Percentiles rank a stretch among this genome's conserved stretches.
Evolutionary conservation across 2,888 invertebrate species (phyloP).

Genomic region (Nysson spinosus): DNA sequence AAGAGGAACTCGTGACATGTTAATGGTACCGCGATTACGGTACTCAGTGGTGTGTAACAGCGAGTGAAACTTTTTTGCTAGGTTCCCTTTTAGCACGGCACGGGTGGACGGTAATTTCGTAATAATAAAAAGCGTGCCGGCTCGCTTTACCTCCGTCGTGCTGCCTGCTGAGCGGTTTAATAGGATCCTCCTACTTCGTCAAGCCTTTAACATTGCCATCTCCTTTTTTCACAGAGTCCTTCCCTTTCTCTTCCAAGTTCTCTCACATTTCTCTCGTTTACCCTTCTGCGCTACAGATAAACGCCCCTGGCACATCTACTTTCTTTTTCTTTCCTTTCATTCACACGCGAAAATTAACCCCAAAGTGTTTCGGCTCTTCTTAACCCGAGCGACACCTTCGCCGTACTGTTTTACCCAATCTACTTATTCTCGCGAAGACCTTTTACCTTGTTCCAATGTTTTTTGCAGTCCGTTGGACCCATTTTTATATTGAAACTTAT

Average conservation of each 20-base stretch:
- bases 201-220: constrained; percentile 49
- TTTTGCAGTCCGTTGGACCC: background rate
- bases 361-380: background rate
- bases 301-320: constrained; percentile 15
- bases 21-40: constrained; percentile 58
- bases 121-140: constrained; percentile 67
- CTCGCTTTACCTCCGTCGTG: constrained; percentile 61
- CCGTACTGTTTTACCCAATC: constrained; percentile 32
- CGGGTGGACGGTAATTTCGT: constrained; percentile 65
- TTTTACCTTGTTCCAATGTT: background rate
- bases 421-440: constrained; percentile 38
- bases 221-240: constrained; percentile 47
- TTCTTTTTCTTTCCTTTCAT: background rate
- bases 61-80: constrained; percentile 43
- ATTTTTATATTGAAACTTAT: too few relatives aligned
- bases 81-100: constrained; percentile 52
- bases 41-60: constrained; percentile 52
- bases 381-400: constrained; percentile 32
- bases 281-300: constrained; percentile 44
- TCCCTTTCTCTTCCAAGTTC: constrained; percentile 42
- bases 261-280: constrained; percentile 50
- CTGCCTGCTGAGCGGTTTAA: constrained; percentile 68
- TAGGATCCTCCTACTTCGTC: constrained; percentile 64
- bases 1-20: constrained; percentile 27
- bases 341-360: background rate